phyloP scores from a whole-genome alignment of 2,113 vertebrate genomes.

The Callocephalon fimbriatum region DNA sequence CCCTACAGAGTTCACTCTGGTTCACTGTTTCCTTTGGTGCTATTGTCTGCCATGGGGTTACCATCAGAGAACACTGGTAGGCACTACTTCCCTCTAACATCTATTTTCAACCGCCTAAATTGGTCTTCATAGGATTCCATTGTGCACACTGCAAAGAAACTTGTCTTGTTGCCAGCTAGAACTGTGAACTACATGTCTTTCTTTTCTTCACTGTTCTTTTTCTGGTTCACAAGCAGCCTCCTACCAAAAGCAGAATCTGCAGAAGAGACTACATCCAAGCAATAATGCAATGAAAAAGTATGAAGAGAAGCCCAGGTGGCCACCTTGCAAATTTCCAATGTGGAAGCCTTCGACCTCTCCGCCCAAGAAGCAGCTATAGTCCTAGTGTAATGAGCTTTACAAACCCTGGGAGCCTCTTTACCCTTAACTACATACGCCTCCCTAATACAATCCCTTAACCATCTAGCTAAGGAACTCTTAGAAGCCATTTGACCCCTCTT shows the following conservation, averaged over 20 bases:
- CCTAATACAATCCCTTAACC: constrained; percentile 87
- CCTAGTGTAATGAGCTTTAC: constrained; percentile 87
- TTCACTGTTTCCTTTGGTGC: constrained; percentile 73
- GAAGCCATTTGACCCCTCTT: constrained; percentile 87
- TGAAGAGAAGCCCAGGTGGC: constrained; percentile 86
- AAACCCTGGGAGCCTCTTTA: constrained; percentile 87
- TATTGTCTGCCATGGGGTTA: constrained; percentile 77
- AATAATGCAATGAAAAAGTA: constrained; percentile 85
- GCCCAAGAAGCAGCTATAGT: constrained; percentile 85
- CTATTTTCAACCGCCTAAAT: constrained; percentile 83
- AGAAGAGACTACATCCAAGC: constrained; percentile 86
- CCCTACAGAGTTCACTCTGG: constrained; percentile 72
- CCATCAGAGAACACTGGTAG: constrained; percentile 78
- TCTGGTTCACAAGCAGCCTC: constrained; percentile 84
- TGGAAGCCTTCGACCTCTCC: constrained; percentile 87
- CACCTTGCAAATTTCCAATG: constrained; percentile 88
- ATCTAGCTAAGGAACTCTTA: constrained; percentile 85
- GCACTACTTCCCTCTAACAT: constrained; percentile 81
- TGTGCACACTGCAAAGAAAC: constrained; percentile 83
- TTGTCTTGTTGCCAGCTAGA: constrained; percentile 83
- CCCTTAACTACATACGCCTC: constrained; percentile 86
- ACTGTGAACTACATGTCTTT: constrained; percentile 81
- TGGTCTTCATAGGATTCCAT: constrained; percentile 84
- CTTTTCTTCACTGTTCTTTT: constrained; percentile 85
- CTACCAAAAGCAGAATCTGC: constrained; percentile 83